These are phyloP conservation scores for Hemicentrotus pulcherrimus DNA, from an alignment of 35 echinoderm and acorn worm species.

Conservation along the genomic window DNA sequence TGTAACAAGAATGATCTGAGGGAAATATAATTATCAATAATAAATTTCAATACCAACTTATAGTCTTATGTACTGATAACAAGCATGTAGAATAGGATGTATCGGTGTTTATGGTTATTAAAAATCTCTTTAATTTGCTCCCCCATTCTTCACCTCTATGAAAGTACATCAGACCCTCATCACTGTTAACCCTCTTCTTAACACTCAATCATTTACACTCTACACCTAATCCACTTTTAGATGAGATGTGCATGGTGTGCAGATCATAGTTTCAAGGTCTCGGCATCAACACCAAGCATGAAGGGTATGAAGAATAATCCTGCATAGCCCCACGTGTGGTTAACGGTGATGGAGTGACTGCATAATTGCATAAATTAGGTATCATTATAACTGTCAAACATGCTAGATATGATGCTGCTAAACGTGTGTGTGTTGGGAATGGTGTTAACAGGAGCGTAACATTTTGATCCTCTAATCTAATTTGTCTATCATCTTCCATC, in stretches of 20 bases:
- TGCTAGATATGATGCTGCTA: not conserved
- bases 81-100: not conserved
- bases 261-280: not conserved
- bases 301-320: not conserved
- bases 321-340: not conserved
- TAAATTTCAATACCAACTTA: not conserved
- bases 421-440: not conserved
- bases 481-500: slow-evolving; percentile 21
- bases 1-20: not conserved
- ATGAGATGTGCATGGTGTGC: not conserved
- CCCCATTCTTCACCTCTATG: not conserved
- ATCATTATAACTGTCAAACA: slow-evolving; percentile 35
- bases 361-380: slow-evolving; percentile 24
- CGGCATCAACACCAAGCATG: not conserved
- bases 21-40: not conserved
- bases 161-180: not conserved
- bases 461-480: slow-evolving; percentile 21
- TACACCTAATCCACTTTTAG: not conserved
- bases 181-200: not conserved
- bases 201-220: not conserved
- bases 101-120: not conserved
- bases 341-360: slow-evolving; percentile 20
- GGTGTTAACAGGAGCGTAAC: not conserved
- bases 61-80: not conserved
- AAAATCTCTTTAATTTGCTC: not conserved